phyloP scores from a whole-genome alignment of 2,797 vertebrate species.

The Thunnus albacares region DNA sequence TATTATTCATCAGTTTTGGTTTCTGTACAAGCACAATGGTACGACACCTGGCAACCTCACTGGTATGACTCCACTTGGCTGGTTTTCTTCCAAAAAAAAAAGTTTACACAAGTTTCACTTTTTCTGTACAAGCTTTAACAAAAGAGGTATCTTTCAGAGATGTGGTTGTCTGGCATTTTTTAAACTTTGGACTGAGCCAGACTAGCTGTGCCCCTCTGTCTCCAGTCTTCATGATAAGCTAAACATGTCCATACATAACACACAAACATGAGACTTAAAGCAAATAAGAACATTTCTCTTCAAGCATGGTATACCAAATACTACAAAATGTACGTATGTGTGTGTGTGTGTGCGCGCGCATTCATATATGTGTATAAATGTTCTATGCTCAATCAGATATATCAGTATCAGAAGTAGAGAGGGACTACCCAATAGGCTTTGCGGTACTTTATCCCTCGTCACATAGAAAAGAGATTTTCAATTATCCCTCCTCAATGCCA shows the following conservation, averaged over 20 bases:
- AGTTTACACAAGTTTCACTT: too few relatives aligned
- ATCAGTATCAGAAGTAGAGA: constrained; percentile 28
- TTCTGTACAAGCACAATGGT: background rate
- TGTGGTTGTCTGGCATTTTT: too few relatives aligned
- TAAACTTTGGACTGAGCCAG: too few relatives aligned
- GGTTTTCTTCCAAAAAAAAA: too few relatives aligned
- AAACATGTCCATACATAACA: too few relatives aligned
- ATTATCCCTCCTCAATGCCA: constrained; percentile 32
- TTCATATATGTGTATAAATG: background rate
- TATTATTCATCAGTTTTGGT: too few relatives aligned
- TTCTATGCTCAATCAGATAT: constrained; percentile 11
- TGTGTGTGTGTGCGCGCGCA: background rate
- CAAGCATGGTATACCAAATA: background rate
- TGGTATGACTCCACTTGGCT: background rate
- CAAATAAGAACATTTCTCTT: background rate
- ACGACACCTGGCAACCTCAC: background rate
- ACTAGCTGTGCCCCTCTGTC: too few relatives aligned
- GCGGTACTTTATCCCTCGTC: constrained; percentile 14
- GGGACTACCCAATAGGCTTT: constrained; percentile 40
- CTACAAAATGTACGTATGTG: background rate
- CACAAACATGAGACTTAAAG: too few relatives aligned
- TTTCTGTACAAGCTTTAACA: too few relatives aligned
- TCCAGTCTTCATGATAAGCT: too few relatives aligned
- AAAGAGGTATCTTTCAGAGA: too few relatives aligned
- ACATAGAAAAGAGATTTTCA: constrained; percentile 48